Base-by-base conservation (phyloP, 2,797 vertebrate genomes). In the Masticophis lateralis region DNA sequence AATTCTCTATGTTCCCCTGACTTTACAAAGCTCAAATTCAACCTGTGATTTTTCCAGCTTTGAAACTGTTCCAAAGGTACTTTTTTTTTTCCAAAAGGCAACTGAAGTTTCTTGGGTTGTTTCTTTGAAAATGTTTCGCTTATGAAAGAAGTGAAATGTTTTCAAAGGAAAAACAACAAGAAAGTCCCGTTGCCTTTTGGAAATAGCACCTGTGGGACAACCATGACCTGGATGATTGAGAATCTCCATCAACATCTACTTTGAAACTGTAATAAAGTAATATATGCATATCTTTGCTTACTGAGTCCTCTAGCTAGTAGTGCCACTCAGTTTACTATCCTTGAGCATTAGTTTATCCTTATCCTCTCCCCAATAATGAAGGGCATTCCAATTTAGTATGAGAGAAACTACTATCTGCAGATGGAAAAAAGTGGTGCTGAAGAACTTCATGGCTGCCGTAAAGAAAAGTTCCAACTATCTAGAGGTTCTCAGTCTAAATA, bases 1-100 rank as follows among this genome's bases (percentile, higher is more conserved):
- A 94, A 92, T 95, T 92, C 92, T 94, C 90, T 90, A 92, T 94
- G 94, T 91, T 92, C 92, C 90, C 89, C 91, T 94, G 89, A 93
- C 92, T 37, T 89, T 91, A 90, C 89, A 97, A 89, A 96, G 91
- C 59, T 88, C 93, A 95, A 90, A 91, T 90, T 61, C 43, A 92
- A 56, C 27, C 27, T 88, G 60, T 89, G 61, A 90, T 93, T 83
- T 55, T 93, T 89, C 74, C 43, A 4, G 56, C 9, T 18, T 1
- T 93, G 60, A 91, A 83, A 90, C 88, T 1, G 5, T 20, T 51
- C 16, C n/a, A 37, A 74, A 20, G 14, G 14, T 74, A 16, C 14
- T 74, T 74, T 74, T 74, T 74, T 37, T 18, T 4, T 1, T 3
- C n/a, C n/a, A 74, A 74, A 74, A 28, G 37, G 57, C 25, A 47